A percentile compares a stretch with the other conserved stretches of the same genome.
phyloP scores from a whole-genome alignment of 2,888 invertebrate genomes.

The Aphrophora alni region DNA sequence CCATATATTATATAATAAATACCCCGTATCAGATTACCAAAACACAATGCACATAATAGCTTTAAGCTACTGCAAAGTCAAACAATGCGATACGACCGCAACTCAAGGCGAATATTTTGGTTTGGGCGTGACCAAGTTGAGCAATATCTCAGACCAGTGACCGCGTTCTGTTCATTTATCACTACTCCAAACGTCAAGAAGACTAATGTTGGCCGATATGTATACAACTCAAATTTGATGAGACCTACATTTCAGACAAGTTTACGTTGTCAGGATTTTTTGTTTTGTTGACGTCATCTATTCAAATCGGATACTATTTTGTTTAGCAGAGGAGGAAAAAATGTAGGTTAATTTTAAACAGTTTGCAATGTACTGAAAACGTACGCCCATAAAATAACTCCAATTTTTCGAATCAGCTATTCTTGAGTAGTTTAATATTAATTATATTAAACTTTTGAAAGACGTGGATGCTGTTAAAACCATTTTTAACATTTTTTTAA shows the following conservation, averaged over 20 bases:
- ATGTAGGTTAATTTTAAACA: too few relatives aligned
- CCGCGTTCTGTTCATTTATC: neutral
- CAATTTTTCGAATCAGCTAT: too few relatives aligned
- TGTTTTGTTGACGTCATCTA: neutral
- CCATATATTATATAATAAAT: neutral
- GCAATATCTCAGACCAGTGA: neutral
- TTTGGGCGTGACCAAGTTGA: neutral
- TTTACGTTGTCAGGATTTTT: neutral
- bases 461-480: too few relatives aligned
- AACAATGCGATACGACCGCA: neutral
- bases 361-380: too few relatives aligned
- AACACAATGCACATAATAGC: neutral
- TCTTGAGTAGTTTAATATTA: too few relatives aligned
- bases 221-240: neutral
- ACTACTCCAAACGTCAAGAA: neutral
- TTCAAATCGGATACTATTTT: neutral
- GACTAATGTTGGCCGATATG: neutral
- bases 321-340: too few relatives aligned
- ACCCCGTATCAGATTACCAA: neutral
- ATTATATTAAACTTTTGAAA: too few relatives aligned
- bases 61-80: neutral
- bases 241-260: neutral
- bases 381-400: too few relatives aligned
- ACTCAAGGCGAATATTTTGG: neutral
- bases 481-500: too few relatives aligned